phyloP scores from a whole-genome alignment of 2,888 invertebrate genomes.

The Orchestes rusci region DNA sequence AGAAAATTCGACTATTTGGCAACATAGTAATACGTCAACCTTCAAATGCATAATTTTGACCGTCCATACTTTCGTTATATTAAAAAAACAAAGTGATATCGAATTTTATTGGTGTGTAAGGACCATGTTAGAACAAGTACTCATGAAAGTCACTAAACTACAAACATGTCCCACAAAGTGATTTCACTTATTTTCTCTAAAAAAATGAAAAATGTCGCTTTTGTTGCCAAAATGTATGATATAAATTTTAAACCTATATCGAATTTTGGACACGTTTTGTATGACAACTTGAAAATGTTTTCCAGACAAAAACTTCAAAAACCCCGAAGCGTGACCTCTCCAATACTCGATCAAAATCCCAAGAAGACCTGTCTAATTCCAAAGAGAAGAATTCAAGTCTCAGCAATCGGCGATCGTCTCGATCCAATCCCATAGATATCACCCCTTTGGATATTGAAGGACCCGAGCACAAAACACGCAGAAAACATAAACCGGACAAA shows the following conservation, averaged over 20 bases:
- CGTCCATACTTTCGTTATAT: no score
- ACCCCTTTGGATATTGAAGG: slow-evolving; percentile 21
- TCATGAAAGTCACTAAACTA: no score
- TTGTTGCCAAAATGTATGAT: no score
- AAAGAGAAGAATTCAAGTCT: slow-evolving; percentile 18
- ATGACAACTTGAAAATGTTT: not conserved
- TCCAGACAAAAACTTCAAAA: slow-evolving; percentile 4
- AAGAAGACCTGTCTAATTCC: slow-evolving; percentile 28
- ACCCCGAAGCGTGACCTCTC: slow-evolving; percentile 16
- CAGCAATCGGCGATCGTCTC: slow-evolving; percentile 24
- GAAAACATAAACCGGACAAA: slow-evolving; percentile 15
- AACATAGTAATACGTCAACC: no score
- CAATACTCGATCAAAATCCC: slow-evolving; percentile 28
- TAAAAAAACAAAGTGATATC: no score
- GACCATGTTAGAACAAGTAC: no score
- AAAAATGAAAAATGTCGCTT: no score
- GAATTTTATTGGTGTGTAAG: no score
- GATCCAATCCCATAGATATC: slow-evolving; percentile 20
- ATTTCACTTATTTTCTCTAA: no score
- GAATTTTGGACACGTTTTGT: not conserved
- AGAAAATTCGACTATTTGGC: no score
- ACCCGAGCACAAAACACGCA: slow-evolving; percentile 19
- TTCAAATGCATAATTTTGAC: no score
- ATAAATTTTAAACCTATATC: not conserved
- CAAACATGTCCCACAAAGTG: no score